A percentile compares a stretch with the other conserved stretches of the same genome.
phyloP scores from a whole-genome alignment of 2,797 vertebrate genomes.

The Manis pentadactyla region DNA sequence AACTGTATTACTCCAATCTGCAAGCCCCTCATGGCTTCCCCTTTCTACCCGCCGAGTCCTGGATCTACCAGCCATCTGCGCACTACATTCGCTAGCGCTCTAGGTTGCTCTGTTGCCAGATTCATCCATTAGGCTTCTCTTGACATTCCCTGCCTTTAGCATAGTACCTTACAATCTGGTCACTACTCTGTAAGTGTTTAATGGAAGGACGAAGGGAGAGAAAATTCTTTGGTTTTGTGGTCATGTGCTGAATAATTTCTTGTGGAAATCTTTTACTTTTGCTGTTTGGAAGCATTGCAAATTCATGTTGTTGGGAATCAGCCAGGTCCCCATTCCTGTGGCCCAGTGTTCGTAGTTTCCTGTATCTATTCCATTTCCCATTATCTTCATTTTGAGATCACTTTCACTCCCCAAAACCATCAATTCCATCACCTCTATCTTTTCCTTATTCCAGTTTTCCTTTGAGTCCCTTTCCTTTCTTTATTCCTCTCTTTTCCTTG shows the following conservation, averaged over 20 bases:
- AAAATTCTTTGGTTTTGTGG: not conserved
- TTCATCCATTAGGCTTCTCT: conserved; percentile 1
- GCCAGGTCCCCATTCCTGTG: not conserved
- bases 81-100: not conserved
- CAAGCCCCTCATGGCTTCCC: not conserved
- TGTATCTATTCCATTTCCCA: not conserved
- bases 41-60: not conserved
- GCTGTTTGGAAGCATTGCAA: not conserved
- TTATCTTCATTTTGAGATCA: not conserved
- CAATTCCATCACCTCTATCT: not conserved
- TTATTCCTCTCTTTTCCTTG: not conserved
- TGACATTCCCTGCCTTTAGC: not conserved
- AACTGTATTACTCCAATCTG: not conserved
- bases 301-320: not conserved
- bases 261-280: conserved; percentile 3
- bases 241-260: not conserved
- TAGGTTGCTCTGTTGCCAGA: not conserved
- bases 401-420: not conserved
- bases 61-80: not conserved
- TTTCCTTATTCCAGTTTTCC: not conserved
- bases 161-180: not conserved
- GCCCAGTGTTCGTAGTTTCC: not conserved
- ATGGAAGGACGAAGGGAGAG: not conserved
- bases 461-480: not conserved
- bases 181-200: conserved; percentile 3